These are phyloP conservation scores for Epinephelus moara DNA, from an alignment of 2,113 vertebrate species.

Conservation along the genomic window DNA sequence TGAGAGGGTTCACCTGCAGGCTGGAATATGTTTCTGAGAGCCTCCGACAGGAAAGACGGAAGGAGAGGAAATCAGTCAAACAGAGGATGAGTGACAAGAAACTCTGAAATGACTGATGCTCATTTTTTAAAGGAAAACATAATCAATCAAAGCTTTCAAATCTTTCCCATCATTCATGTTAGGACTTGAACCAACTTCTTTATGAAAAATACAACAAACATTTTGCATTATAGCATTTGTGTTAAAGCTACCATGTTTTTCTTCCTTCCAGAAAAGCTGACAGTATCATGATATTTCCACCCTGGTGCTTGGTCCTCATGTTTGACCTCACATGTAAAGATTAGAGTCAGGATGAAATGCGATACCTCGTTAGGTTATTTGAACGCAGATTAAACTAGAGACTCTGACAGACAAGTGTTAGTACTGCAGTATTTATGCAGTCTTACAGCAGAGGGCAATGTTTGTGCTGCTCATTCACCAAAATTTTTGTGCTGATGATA, in stretches of 20 bases:
- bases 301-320: background rate
- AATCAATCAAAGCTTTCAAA: background rate
- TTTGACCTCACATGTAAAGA: background rate
- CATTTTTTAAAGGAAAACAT: background rate
- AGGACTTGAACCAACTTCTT: background rate
- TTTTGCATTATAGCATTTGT: too few relatives aligned
- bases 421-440: background rate
- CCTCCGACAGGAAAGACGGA: background rate
- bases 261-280: background rate
- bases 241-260: background rate
- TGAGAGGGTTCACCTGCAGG: constrained; percentile 50
- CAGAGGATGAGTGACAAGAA: background rate
- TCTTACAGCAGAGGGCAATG: constrained; percentile 46
- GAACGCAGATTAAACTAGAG: background rate
- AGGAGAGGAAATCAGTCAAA: background rate
- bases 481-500: background rate
- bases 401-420: background rate
- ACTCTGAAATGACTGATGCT: background rate
- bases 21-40: constrained; percentile 4
- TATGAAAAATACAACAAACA: background rate
- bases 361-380: background rate
- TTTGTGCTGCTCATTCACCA: background rate
- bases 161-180: background rate
- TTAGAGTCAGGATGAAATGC: background rate
- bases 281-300: background rate